phyloP scores from a whole-genome alignment of 2,113 vertebrate genomes.

The Xenus cinereus region DNA sequence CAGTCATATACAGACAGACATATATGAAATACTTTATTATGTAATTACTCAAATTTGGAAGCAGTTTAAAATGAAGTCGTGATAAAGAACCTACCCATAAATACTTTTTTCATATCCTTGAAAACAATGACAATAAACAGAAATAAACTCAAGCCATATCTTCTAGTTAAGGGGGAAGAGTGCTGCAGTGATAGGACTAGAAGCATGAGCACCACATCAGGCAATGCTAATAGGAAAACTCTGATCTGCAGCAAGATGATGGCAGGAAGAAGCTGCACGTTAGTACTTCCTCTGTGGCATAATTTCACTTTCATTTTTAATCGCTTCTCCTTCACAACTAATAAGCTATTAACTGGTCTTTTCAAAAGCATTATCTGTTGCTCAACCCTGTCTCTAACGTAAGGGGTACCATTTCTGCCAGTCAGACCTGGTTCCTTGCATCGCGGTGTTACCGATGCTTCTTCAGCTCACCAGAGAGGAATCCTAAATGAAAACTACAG shows the following conservation, averaged over 20 bases:
- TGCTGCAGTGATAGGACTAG: background rate
- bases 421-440: background rate
- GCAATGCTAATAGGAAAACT: background rate
- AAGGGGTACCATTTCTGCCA: background rate
- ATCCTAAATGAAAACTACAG: background rate
- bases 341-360: background rate
- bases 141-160: background rate
- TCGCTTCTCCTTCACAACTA: background rate
- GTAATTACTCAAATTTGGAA: slow-evolving; percentile 6
- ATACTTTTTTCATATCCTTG: background rate
- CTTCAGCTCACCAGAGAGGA: background rate
- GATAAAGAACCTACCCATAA: slow-evolving; percentile 14
- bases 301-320: background rate
- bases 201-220: background rate
- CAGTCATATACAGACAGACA: slow-evolving; percentile 26
- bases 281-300: background rate
- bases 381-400: background rate
- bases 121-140: background rate
- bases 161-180: background rate
- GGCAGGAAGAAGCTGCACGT: background rate
- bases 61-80: background rate
- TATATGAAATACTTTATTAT: background rate
- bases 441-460: rapidly evolving
- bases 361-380: background rate
- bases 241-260: background rate